Percentiles rank a stretch among this genome's conserved stretches.
phyloP scores from a whole-genome alignment of 2,113 vertebrate genomes.

The Ploceus nigricollis region DNA sequence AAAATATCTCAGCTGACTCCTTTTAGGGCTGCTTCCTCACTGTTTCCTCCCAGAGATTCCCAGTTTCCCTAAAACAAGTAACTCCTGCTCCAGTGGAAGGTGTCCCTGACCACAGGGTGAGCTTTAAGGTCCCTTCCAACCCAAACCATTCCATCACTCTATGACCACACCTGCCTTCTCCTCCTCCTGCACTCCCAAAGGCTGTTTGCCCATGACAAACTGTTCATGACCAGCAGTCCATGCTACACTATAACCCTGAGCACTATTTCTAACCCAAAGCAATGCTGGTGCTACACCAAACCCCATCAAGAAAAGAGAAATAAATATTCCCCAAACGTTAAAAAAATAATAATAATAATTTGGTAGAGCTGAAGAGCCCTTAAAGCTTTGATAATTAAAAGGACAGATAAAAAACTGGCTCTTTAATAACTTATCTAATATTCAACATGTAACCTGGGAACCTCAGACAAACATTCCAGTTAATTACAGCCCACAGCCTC shows the following conservation, averaged over 20 bases:
- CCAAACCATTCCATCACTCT: neutral
- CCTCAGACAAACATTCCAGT: neutral
- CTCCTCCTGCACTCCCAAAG: neutral
- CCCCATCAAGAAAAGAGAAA: neutral
- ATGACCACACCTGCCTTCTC: neutral
- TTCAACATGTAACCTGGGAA: neutral
- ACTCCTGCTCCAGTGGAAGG: neutral
- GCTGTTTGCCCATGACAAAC: neutral
- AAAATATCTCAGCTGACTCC: neutral
- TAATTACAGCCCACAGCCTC: constrained; percentile 35
- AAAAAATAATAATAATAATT: neutral
- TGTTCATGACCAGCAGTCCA: neutral
- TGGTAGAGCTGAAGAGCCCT: neutral
- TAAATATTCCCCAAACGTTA: neutral
- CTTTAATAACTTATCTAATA: neutral
- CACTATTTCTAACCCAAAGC: neutral
- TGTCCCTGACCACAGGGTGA: neutral
- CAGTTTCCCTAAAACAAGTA: neutral
- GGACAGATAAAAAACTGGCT: neutral
- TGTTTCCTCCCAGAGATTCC: neutral
- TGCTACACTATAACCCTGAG: neutral
- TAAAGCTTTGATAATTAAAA: constrained; percentile 8
- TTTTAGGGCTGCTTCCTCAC: neutral
- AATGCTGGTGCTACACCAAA: neutral
- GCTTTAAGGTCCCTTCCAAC: neutral